These are phyloP conservation scores for Melanotaenia parkinsoni DNA, from an alignment of 2,797 vertebrate species.

Conservation along the genomic window DNA sequence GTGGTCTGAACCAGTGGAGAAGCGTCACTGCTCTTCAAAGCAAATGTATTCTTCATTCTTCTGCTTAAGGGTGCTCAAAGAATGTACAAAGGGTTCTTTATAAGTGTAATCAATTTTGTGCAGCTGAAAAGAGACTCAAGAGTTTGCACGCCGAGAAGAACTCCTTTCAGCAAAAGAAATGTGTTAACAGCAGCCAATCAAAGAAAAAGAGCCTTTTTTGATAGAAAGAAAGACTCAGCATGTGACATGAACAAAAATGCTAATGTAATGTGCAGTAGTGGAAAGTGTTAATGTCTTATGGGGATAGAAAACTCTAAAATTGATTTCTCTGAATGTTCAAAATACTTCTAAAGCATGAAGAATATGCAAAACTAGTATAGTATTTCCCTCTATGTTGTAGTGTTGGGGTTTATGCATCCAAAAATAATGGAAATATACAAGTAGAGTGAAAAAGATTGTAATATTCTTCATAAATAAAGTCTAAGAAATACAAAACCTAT, in stretches of 20 bases:
- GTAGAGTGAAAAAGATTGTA: background rate
- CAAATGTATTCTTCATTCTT: background rate
- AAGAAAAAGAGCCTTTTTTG: background rate
- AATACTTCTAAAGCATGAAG: background rate
- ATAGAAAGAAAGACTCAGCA: background rate
- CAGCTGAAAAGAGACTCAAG: background rate
- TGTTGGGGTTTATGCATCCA: background rate
- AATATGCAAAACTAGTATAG: background rate
- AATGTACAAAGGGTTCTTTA: background rate
- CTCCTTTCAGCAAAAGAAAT: background rate
- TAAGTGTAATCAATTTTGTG: slow-evolving; percentile 5
- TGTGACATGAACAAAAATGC: too few species aligned
- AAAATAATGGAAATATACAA: background rate
- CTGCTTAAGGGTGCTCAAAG: background rate
- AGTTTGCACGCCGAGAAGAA: background rate
- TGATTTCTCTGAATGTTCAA: too few species aligned
- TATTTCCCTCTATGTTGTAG: background rate
- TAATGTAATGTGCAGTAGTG: background rate
- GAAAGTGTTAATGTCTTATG: background rate
- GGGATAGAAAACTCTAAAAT: background rate
- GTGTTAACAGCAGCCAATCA: background rate
- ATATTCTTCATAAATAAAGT: background rate
- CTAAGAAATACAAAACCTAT: background rate
- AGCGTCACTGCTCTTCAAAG: background rate
- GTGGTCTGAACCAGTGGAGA: background rate